These are phyloP conservation scores for Heliocidaris tuberculata DNA, from an alignment of 35 echinoderm and acorn worm species.

Conservation along the genomic window DNA sequence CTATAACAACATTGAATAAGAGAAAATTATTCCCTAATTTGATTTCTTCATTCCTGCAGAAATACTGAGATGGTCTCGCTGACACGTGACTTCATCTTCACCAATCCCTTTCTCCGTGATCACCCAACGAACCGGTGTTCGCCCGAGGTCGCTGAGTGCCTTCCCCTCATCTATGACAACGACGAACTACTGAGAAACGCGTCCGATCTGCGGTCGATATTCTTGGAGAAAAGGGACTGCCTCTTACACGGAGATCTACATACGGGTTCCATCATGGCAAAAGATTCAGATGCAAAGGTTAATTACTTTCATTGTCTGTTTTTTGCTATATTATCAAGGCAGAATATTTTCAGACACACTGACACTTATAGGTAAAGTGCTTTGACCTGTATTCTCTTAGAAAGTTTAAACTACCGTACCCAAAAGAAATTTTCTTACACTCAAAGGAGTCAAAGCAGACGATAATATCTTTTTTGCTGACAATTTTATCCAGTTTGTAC, in stretches of 20 bases:
- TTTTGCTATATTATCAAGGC: too few species aligned
- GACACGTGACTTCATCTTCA: slow-evolving; percentile 64
- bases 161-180: slow-evolving; percentile 48
- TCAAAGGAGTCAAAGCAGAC: background rate
- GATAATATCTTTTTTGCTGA: too few species aligned
- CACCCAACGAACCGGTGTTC: slow-evolving; percentile 66
- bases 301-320: background rate
- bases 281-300: slow-evolving; percentile 51
- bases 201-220: slow-evolving; percentile 51
- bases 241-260: slow-evolving; percentile 73
- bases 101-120: slow-evolving; percentile 47
- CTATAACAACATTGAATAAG: too few species aligned
- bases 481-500: too few species aligned
- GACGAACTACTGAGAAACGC: slow-evolving; percentile 50
- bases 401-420: background rate
- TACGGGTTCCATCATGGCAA: slow-evolving; percentile 64
- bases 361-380: too few species aligned
- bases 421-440: background rate
- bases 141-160: slow-evolving; percentile 45
- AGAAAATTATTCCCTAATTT: background rate
- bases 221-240: slow-evolving; percentile 50
- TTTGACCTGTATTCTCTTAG: background rate
- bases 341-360: too few species aligned
- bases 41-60: slow-evolving; percentile 2
- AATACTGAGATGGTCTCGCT: slow-evolving; percentile 68